These are phyloP conservation scores for Enteromius radiatus DNA, from an alignment of 2,797 vertebrate genomes.

Conservation along the genomic window DNA sequence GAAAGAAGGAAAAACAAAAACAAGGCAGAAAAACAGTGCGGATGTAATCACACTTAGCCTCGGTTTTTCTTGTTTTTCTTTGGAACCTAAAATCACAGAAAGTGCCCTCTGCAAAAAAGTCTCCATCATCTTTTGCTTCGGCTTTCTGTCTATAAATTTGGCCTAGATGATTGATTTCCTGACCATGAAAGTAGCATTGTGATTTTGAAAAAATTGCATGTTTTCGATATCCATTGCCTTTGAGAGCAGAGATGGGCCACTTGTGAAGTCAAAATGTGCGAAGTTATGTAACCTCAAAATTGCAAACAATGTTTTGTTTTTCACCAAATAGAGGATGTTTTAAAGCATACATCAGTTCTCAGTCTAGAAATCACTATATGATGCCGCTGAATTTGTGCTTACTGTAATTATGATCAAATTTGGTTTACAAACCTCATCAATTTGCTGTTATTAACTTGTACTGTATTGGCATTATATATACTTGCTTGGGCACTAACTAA, in stretches of 20 bases:
- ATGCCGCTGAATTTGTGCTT: slow-evolving; percentile 27
- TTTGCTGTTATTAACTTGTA: not conserved
- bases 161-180: slow-evolving; percentile 18
- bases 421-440: not conserved
- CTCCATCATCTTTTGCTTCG: slow-evolving; percentile 21
- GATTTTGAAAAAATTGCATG: slow-evolving; percentile 38
- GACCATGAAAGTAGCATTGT: slow-evolving; percentile 24
- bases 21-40: not conserved
- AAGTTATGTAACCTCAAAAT: slow-evolving; percentile 54
- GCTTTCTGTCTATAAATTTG: slow-evolving; percentile 9
- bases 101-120: not conserved
- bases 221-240: slow-evolving; percentile 40
- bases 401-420: not conserved
- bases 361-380: slow-evolving; percentile 28
- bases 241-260: slow-evolving; percentile 24
- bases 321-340: slow-evolving; percentile 60
- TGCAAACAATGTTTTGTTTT: slow-evolving; percentile 60
- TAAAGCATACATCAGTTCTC: not conserved
- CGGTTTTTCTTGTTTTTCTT: slow-evolving; percentile 10
- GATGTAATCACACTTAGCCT: slow-evolving; percentile 21
- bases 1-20: slow-evolving; percentile 13
- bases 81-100: slow-evolving; percentile 18
- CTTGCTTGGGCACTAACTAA: not conserved
- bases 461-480: not conserved
- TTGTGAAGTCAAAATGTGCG: slow-evolving; percentile 47